Percentiles rank a stretch among this genome's conserved stretches.
Conservation (phyloP, 2,797 vertebrate species). For the Clangula hyemalis region DNA sequence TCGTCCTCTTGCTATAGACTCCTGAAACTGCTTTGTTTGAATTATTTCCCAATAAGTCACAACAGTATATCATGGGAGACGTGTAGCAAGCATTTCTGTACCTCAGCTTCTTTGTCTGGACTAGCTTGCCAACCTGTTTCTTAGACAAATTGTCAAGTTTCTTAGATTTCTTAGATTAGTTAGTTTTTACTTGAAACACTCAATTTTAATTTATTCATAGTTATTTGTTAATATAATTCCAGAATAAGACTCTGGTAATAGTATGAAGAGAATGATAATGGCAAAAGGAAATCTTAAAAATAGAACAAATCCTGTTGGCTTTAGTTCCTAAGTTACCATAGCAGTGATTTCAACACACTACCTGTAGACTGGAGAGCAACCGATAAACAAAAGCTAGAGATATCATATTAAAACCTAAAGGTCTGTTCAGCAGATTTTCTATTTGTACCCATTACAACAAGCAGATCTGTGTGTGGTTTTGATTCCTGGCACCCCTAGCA, state of each 20-base stretch:
- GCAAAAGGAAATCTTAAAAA: not conserved
- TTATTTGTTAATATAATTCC: not conserved
- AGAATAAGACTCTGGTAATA: not conserved
- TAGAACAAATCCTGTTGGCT: not conserved
- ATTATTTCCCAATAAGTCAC: not conserved
- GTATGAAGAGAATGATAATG: not conserved
- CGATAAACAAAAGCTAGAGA: constrained; percentile 14
- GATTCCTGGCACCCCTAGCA: not conserved
- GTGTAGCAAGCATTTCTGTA: not conserved
- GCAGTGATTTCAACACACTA: not conserved
- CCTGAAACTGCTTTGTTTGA: not conserved
- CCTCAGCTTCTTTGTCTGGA: not conserved
- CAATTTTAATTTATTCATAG: not conserved
- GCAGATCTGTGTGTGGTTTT: not conserved
- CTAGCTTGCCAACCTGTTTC: not conserved
- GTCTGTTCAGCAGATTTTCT: not conserved
- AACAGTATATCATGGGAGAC: not conserved
- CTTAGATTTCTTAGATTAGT: not conserved
- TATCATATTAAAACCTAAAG: not conserved
- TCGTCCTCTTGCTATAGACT: not conserved
- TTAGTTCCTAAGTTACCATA: not conserved
- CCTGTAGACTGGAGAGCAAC: not conserved
- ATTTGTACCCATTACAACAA: not conserved
- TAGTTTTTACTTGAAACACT: not conserved
- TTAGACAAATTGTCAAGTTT: not conserved